Percentiles rank a stretch among this genome's conserved stretches.
Conservation (phyloP, 2,888 invertebrate species). For the Drosophila maculinotata region DNA sequence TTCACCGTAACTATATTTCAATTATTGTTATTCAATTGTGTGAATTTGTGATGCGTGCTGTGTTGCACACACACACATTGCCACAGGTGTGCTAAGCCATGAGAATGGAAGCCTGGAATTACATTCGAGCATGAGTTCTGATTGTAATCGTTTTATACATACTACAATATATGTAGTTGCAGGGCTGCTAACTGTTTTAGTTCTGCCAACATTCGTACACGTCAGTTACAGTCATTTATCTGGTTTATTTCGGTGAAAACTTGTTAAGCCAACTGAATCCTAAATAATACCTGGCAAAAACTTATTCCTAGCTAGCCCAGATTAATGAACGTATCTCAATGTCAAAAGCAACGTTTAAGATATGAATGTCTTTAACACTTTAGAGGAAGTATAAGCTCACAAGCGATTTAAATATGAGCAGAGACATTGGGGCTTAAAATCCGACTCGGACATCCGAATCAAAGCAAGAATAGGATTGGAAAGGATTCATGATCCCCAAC, state of each 20-base stretch:
- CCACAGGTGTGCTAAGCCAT: conserved; percentile 6
- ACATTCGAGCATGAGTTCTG: conserved; percentile 7
- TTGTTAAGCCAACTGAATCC: conserved; percentile 20
- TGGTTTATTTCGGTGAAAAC: conserved; percentile 16
- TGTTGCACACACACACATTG: conserved; percentile 16
- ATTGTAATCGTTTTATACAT: conserved; percentile 21
- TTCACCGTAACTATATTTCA: conserved; percentile 49
- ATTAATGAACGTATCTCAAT: neutral
- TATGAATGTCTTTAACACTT: neutral
- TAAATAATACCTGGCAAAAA: conserved; percentile 2
- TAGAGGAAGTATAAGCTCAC: neutral
- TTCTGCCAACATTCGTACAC: conserved; percentile 2
- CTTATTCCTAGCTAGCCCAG: conserved; percentile 7
- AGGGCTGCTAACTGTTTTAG: conserved; percentile 13
- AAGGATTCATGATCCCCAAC: too few species aligned
- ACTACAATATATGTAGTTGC: neutral
- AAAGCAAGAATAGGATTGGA: too few species aligned
- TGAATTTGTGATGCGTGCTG: conserved; percentile 56
- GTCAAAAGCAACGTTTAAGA: neutral
- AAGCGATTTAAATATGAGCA: too few species aligned
- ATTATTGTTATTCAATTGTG: conserved; percentile 66
- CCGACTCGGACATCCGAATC: too few species aligned
- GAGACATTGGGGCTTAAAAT: too few species aligned
- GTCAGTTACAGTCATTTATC: conserved; percentile 16
- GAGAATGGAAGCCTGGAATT: conserved; percentile 9